Evolutionary conservation across 2,113 vertebrate genomes (phyloP), one percentile per base, ranked within the genome.

Genomic region (Macrotus californicus): DNA sequence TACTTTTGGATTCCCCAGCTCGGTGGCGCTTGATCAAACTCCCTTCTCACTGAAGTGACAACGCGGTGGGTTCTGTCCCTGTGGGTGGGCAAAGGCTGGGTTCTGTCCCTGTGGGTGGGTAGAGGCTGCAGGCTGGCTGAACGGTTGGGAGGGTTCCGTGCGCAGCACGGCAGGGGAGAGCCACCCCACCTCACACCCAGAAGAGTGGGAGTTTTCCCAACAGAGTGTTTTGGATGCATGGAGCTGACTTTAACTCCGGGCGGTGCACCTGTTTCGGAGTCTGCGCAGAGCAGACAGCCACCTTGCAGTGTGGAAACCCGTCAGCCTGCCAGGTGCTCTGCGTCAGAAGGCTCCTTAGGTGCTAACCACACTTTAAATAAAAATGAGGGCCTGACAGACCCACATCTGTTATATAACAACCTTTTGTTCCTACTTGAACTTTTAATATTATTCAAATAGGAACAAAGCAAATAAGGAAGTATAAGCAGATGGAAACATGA

Each of bases 51-150:
- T 9, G 43, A 67, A 69, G 46, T 0, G 43, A 22, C 48, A 11
- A 0, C 0, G 5, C 1, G 7, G 34, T 22, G 61, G 19, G 10
- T 36, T 54, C 13, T 6, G 18, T 14, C 41, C 5, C 9, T 0
- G 50, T 0, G 6, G 1, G 16, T 13, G 43, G 41, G 54, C n/a
- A n/a, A n/a, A 1, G 7, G 34, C 22, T 22, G 61, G 19, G 10
- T 36, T 54, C 13, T 6, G 18, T 14, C 41, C 5, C 9, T 0
- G 50, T 0, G 6, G 1, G 16, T 13, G 43, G 41, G 54, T 34
- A 22, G 36, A 29, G 66, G 54, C 69, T 41, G 19, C 5, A 0
- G 9, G 46, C 50, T 1, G 19, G 34, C 21, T 52, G 66, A 31
- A 5, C 3, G 0, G 43, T 2, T 14, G 6, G 69, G n/a, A 22